phyloP scores from a whole-genome alignment of 2,888 invertebrate species.

The Byasa hedistus region DNA sequence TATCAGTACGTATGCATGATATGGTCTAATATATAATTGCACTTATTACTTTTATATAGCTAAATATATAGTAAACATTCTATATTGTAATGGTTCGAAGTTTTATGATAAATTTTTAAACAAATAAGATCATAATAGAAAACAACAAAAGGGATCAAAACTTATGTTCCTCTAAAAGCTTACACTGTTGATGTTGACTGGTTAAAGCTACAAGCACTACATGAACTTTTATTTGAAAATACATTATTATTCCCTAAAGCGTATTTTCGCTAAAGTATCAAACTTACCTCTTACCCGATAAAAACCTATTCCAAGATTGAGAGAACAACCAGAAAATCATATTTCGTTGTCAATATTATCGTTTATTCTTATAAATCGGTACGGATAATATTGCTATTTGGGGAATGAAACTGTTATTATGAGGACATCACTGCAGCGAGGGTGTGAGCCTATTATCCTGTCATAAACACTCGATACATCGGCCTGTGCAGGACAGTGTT shows the following conservation, averaged over 20 bases:
- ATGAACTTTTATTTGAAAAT: neutral
- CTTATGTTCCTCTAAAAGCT: too few species aligned
- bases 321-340: conserved; percentile 16
- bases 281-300: neutral
- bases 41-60: too few species aligned
- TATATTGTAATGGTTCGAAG: too few species aligned
- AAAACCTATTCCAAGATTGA: neutral
- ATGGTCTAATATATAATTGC: too few species aligned
- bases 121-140: too few species aligned
- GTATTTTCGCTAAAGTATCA: neutral
- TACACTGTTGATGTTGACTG: too few species aligned
- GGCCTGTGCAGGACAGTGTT: conserved; percentile 45
- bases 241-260: neutral
- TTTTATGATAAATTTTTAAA: too few species aligned
- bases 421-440: conserved; percentile 55
- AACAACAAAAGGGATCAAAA: too few species aligned
- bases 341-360: conserved; percentile 19
- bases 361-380: conserved; percentile 29
- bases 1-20: too few species aligned
- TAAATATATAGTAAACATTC: too few species aligned
- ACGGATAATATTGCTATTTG: conserved; percentile 43
- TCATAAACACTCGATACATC: conserved; percentile 65
- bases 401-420: conserved; percentile 60
- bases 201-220: neutral
- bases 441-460: conserved; percentile 75